These are phyloP conservation scores for Harpalus rubripes DNA, from an alignment of 2,888 invertebrate genomes.

Conservation along the genomic window DNA sequence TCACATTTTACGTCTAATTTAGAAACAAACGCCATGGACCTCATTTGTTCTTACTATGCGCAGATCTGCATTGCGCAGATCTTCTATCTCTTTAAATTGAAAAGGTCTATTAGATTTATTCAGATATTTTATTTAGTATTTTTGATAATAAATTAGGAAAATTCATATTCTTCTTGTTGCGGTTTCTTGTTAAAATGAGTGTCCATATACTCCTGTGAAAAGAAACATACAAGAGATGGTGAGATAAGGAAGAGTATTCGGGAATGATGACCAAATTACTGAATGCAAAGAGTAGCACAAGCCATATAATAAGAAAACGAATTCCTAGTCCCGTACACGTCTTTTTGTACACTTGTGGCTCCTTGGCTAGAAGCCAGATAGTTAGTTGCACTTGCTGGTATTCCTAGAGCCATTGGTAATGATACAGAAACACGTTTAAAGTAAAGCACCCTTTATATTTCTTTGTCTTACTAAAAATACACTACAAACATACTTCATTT, in stretches of 20 bases:
- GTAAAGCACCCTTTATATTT: conserved; percentile 33
- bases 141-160: too few relatives aligned
- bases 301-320: conserved; percentile 36
- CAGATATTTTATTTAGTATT: too few relatives aligned
- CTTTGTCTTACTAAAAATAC: conserved; percentile 56
- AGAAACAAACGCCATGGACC: too few relatives aligned
- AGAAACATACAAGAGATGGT: not conserved
- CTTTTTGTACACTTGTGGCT: conserved; percentile 64
- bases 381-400: conserved; percentile 55
- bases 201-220: too few relatives aligned
- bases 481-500: conserved; percentile 38
- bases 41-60: too few relatives aligned
- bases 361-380: conserved; percentile 51
- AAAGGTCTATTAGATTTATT: too few relatives aligned
- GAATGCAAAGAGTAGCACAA: conserved; percentile 25
- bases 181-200: too few relatives aligned
- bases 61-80: too few relatives aligned
- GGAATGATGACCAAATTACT: conserved; percentile 29
- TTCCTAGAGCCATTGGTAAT: conserved; percentile 54
- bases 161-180: too few relatives aligned
- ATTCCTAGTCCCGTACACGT: conserved; percentile 7
- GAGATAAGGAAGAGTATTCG: conserved; percentile 1
- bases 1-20: too few relatives aligned
- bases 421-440: conserved; percentile 63
- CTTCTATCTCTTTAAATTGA: too few relatives aligned